Conservation (phyloP, 2,797 vertebrate species). For the Amazonetta brasiliensis region DNA sequence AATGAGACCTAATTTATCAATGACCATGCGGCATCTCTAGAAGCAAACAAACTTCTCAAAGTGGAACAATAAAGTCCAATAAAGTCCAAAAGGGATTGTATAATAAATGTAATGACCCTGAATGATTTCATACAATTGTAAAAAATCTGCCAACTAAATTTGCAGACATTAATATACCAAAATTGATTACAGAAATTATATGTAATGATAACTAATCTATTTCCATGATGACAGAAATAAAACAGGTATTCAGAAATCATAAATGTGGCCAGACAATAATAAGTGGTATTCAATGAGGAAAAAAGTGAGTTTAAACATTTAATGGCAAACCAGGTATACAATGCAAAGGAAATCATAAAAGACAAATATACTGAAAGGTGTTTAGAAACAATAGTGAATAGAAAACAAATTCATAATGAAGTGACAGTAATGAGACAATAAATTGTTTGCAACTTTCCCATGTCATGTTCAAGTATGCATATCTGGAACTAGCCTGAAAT, state of each 20-base stretch:
- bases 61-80: not conserved
- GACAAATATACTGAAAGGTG: not conserved
- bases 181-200: not conserved
- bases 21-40: not conserved
- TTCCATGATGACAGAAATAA: not conserved
- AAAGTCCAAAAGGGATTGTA: accelerated
- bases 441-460: not conserved
- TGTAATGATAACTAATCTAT: not conserved
- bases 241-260: not conserved
- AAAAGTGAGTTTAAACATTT: not conserved
- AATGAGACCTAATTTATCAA: not conserved
- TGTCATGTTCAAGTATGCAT: not conserved
- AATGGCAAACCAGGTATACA: not conserved
- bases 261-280: not conserved
- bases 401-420: not conserved
- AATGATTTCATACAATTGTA: not conserved
- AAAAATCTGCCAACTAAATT: not conserved
- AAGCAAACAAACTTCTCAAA: not conserved
- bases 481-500: not conserved
- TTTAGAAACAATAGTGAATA: not conserved
- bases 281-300: not conserved
- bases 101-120: not conserved
- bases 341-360: not conserved
- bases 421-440: not conserved
- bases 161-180: not conserved